phyloP scores from a whole-genome alignment of 2,797 vertebrate genomes.

The Hydrophis major region DNA sequence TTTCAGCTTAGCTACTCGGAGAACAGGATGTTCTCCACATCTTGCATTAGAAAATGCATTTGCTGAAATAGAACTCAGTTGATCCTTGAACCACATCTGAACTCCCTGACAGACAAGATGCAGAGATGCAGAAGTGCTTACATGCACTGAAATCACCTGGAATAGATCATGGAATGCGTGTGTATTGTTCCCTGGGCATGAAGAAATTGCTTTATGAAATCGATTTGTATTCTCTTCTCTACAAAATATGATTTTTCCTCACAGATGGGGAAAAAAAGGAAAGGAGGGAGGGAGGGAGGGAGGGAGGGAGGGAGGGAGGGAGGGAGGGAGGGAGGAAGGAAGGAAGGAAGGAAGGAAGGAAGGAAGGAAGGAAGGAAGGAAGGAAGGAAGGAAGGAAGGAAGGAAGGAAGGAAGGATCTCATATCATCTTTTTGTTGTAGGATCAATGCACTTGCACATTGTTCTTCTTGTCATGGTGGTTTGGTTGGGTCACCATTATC shows the following conservation, averaged over 20 bases:
- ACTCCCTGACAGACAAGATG: neutral
- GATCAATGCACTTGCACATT: neutral
- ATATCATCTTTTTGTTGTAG: neutral
- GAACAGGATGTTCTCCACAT: neutral
- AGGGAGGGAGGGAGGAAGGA: neutral
- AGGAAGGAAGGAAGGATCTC: neutral
- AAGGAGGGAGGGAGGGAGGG: neutral
- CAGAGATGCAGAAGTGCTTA: neutral
- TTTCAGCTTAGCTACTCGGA: neutral
- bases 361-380: neutral
- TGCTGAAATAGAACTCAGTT: neutral
- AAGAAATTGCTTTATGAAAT: neutral
- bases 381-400: neutral
- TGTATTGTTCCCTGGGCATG: neutral
- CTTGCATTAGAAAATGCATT: neutral
- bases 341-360: neutral
- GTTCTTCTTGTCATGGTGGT: neutral
- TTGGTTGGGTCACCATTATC: neutral
- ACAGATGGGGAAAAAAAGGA: neutral
- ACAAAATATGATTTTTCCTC: neutral
- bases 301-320: neutral
- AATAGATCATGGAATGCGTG: neutral
- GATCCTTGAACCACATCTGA: neutral
- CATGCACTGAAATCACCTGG: neutral
- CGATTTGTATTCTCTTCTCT: neutral